Conservation (phyloP, 2,888 invertebrate genomes). For the Acholoe squamosa region DNA sequence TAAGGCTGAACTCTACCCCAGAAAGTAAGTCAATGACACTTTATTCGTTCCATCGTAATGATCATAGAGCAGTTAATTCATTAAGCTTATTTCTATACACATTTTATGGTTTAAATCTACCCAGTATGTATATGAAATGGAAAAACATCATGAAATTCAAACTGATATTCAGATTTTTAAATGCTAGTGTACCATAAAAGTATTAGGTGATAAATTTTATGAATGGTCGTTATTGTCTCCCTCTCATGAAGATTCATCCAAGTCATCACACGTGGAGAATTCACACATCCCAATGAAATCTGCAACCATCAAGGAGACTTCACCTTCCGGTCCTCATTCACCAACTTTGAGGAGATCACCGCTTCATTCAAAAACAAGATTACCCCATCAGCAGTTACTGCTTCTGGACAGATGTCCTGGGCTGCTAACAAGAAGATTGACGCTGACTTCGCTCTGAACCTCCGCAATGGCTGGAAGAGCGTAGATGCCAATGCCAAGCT, state of each 20-base stretch:
- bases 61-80: too few relatives aligned
- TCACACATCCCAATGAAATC: constrained; percentile 41
- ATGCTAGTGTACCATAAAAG: too few relatives aligned
- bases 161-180: too few relatives aligned
- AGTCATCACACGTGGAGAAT: constrained; percentile 65
- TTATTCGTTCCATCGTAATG: too few relatives aligned
- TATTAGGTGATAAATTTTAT: too few relatives aligned
- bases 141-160: too few relatives aligned
- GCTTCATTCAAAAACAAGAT: constrained; percentile 66
- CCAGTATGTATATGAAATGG: too few relatives aligned
- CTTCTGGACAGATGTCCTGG: constrained; percentile 71
- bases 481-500: constrained; percentile 62
- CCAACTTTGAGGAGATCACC: constrained; percentile 64
- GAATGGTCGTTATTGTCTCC: neutral
- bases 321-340: constrained; percentile 1
- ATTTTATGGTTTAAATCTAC: too few relatives aligned
- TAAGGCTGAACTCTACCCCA: constrained; percentile 62
- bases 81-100: too few relatives aligned
- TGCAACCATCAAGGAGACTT: constrained; percentile 5
- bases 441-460: constrained; percentile 65
- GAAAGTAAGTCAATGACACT: neutral
- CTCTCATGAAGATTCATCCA: constrained; percentile 61
- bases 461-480: constrained; percentile 58
- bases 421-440: constrained; percentile 70
- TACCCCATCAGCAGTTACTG: constrained; percentile 44